phyloP scores from a whole-genome alignment of 2,888 invertebrate genomes.

The Trissolcus brochymenae region DNA sequence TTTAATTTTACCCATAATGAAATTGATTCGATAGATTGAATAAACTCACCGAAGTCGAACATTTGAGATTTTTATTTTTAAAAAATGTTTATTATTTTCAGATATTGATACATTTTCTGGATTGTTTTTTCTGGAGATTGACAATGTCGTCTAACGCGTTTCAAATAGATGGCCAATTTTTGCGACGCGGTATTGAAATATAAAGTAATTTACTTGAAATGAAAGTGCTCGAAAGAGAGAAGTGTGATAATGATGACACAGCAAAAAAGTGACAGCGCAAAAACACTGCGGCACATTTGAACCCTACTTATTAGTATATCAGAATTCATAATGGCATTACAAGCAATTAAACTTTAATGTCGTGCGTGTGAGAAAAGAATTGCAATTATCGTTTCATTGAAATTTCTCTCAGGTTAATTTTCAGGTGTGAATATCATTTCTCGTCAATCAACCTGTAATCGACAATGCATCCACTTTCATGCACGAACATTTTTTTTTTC shows the following conservation, averaged over 20 bases:
- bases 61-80: too few species aligned
- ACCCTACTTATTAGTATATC: constrained; percentile 25
- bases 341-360: constrained; percentile 25
- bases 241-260: constrained; percentile 29
- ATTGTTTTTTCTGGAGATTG: too few species aligned
- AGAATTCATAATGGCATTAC: constrained; percentile 19
- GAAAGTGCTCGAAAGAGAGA: constrained; percentile 18
- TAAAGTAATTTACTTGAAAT: constrained; percentile 21
- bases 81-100: too few species aligned
- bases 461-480: constrained; percentile 5
- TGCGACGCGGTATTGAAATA: constrained; percentile 23
- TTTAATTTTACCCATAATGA: too few species aligned
- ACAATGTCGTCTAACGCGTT: too few species aligned
- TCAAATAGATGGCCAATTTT: constrained; percentile 17
- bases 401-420: background rate
- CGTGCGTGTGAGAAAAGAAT: background rate
- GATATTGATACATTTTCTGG: too few species aligned
- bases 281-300: constrained; percentile 13
- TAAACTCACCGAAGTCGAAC: too few species aligned
- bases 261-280: constrained; percentile 21
- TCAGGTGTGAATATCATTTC: background rate
- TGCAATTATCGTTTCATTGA: too few species aligned
- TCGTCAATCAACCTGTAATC: too few species aligned
- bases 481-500: constrained; percentile 14
- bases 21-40: too few species aligned